Conservation (phyloP, 2,888 invertebrate genomes). For the Tachina grossa region DNA sequence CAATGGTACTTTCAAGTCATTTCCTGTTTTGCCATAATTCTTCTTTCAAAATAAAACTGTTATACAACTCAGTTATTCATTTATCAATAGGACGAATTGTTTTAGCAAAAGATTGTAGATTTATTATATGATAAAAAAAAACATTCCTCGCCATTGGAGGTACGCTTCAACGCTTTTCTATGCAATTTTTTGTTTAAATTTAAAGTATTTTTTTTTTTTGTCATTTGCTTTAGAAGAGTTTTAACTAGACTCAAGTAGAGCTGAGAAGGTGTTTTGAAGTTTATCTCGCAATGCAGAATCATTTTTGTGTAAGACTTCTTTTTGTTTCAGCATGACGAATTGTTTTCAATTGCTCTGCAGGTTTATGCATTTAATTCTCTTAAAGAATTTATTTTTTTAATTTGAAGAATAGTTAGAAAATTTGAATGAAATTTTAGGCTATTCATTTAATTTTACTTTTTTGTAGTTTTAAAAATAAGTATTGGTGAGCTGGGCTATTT, state of each 20-base stretch:
- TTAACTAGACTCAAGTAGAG: constrained; percentile 50
- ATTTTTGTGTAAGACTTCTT: constrained; percentile 37
- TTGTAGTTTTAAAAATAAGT: background rate
- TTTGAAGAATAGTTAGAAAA: background rate
- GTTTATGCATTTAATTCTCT: constrained; percentile 50
- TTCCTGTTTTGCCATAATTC: constrained; percentile 60
- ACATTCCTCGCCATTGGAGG: constrained; percentile 57
- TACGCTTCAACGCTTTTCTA: constrained; percentile 64
- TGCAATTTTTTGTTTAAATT: constrained; percentile 16
- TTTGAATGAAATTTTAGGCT: constrained; percentile 59
- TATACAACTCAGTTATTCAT: constrained; percentile 60
- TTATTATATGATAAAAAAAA: constrained; percentile 1
- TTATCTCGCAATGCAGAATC: constrained; percentile 36
- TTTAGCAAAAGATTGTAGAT: constrained; percentile 41
- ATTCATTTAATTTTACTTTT: constrained; percentile 16
- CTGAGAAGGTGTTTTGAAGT: constrained; percentile 11
- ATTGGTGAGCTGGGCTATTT: background rate
- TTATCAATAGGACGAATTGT: constrained; percentile 27
- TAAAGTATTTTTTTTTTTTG: constrained; percentile 17
- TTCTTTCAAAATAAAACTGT: constrained; percentile 24
- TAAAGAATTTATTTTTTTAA: constrained; percentile 40
- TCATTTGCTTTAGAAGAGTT: constrained; percentile 27
- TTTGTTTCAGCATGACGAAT: constrained; percentile 62
- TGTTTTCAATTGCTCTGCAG: constrained; percentile 2
- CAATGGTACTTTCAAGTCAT: constrained; percentile 63